Evolutionary conservation across 2,888 invertebrate species (phyloP).

Genomic region (Apotomis capreana): DNA sequence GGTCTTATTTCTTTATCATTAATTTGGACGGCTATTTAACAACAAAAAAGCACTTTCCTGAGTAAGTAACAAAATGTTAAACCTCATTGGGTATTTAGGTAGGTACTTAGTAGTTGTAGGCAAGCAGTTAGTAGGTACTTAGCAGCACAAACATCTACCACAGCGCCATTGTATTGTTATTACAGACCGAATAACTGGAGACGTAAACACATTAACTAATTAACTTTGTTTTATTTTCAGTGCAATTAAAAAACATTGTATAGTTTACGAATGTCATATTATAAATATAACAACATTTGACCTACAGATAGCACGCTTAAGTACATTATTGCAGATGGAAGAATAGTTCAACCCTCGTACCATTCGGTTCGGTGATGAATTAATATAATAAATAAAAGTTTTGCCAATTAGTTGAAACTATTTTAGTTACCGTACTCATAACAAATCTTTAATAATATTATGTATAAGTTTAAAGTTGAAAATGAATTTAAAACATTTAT

Average conservation of each 20-base stretch:
- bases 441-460: no score
- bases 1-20: no score
- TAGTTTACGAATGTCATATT: conserved; percentile 22
- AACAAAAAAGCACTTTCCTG: background rate
- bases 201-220: conserved; percentile 38
- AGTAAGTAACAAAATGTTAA: background rate
- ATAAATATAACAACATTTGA: conserved; percentile 31
- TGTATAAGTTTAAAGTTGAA: no score
- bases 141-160: conserved; percentile 16
- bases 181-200: conserved; percentile 1
- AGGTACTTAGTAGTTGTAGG: no score
- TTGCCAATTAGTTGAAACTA: no score
- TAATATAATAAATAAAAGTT: no score
- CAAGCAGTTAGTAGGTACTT: conserved; percentile 8
- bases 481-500: no score
- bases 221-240: conserved; percentile 33
- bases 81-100: conserved; percentile 9
- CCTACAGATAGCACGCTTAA: conserved; percentile 24
- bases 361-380: background rate
- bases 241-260: conserved; percentile 24
- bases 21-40: background rate
- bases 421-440: no score
- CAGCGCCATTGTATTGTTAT: conserved; percentile 15
- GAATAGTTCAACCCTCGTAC: background rate
- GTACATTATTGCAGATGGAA: background rate